Evolutionary conservation across 2,113 vertebrate species (phyloP), one percentile per base, ranked within the genome.

Genomic region (Microcebus ravelobensis): DNA sequence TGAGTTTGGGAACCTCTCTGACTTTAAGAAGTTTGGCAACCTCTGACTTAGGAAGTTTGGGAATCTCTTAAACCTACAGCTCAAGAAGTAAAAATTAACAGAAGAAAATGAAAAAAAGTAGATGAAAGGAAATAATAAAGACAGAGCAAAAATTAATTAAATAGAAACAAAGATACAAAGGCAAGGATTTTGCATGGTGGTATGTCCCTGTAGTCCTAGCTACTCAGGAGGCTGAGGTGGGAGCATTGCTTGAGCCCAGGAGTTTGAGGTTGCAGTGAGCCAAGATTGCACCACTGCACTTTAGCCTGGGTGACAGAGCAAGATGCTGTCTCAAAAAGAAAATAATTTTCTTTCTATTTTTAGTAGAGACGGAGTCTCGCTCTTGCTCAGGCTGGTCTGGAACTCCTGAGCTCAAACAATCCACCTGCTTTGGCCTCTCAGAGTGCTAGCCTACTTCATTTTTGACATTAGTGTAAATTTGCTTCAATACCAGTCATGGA

Each of bases 151-250:
- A 77, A 77, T 52, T 34, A 90, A 93, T 79, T 36, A 88, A 74
- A 74, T 20, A 87, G 48, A 82, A 92, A 81, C 36, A 65, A 92
- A 92, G 31, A 67, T 59, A 84, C 8, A 89, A 96, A 85, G 52
- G 21, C 29, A 84, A 84, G 89, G 34, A 17, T 86, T 71, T 45
- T 45, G 45, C 45, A 45, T 45, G 45, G 45, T 45, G 45, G 45
- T 45, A 45, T 45, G 45, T 45, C 7, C 45, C 45, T 45, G 45
- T 45, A 45, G 45, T 45, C 45, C 45, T 45, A 45, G 45, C 45
- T 45, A 45, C 45, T 45, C 45, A 45, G 45, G 45, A 45, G 45
- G 45, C 45, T 45, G 45, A 45, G 45, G 45, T 45, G 8, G 8
- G 45, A 45, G 45, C 7, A 45, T 45, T 1, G 45, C 6, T 45